phyloP scores from a whole-genome alignment of 2,113 vertebrate species.

The Agelaius phoeniceus region DNA sequence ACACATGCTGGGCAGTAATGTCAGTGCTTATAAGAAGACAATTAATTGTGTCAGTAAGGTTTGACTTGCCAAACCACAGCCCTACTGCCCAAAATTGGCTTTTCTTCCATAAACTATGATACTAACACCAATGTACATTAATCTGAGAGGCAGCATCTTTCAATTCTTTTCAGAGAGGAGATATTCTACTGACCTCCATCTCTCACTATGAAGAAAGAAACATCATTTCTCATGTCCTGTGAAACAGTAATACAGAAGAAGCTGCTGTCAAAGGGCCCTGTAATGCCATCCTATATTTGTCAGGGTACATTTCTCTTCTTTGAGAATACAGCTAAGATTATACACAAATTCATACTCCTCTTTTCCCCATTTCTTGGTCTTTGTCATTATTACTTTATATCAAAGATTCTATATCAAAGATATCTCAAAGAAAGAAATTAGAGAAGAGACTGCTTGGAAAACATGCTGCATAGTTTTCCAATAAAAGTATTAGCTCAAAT shows the following conservation, averaged over 20 bases:
- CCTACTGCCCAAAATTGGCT: neutral
- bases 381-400: neutral
- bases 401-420: no score
- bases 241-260: neutral
- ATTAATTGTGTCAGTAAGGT: neutral
- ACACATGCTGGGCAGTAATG: neutral
- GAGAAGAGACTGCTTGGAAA: neutral
- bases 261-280: neutral
- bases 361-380: accelerated
- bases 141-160: neutral
- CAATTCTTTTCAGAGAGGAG: neutral
- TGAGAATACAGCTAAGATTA: neutral
- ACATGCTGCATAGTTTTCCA: neutral
- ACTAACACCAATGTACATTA: neutral
- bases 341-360: neutral
- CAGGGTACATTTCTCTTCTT: neutral
- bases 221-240: neutral
- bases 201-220: neutral
- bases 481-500: neutral
- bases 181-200: neutral
- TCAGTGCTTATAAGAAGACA: neutral
- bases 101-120: neutral
- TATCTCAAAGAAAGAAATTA: neutral
- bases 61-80: neutral
- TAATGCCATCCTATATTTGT: neutral